Evolutionary conservation across 2,888 invertebrate genomes (phyloP), one percentile per base, ranked within the genome.

Genomic region (Lycia hirtaria): DNA sequence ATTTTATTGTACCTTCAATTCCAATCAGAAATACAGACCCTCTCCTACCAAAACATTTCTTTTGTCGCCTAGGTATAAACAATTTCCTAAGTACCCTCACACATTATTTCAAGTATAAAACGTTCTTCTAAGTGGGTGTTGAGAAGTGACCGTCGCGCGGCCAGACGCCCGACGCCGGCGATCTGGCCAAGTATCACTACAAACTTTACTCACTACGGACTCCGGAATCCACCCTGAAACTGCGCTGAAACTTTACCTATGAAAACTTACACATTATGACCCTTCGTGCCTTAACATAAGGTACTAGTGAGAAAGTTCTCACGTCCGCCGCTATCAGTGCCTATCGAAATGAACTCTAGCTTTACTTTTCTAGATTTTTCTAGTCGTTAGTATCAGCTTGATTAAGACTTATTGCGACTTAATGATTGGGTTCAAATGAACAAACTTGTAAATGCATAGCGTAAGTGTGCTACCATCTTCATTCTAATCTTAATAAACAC

Each of bases 171-270:
- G n/a, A n/a, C n/a, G n/a, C 20, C 7, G 20, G 12, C 37, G 48
- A 51, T 55, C 55, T 51, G 55, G 12, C 12, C 48, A 52, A 56
- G 48, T 56, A 51, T 49, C 48, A 38, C 38, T 51, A 35, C 22
- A 44, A 60, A 56, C 52, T 56, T 56, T 45, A 15, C 17, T 20
- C 1, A 17, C 24, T n/a, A 17, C 17, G 20, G 35, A 40, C 24
- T 26, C 12, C 40, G 24, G 41, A 37, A 43, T 38, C 38, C 28
- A 43, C 14, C 22, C 37, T 19, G 56, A 50, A 44, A 56, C 56
- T 50, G 43, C 30, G 28, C 37, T n/a, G n/a, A n/a, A 35, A 55
- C 35, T 26, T 43, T 49, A 43, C 45, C 22, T 35, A 19, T 9
- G 33, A 38, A 47, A 47, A 48, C 33, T 48, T 10, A 6, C 22